Conservation (phyloP, 2,797 vertebrate species). For the Chaetodon trifasciatus region DNA sequence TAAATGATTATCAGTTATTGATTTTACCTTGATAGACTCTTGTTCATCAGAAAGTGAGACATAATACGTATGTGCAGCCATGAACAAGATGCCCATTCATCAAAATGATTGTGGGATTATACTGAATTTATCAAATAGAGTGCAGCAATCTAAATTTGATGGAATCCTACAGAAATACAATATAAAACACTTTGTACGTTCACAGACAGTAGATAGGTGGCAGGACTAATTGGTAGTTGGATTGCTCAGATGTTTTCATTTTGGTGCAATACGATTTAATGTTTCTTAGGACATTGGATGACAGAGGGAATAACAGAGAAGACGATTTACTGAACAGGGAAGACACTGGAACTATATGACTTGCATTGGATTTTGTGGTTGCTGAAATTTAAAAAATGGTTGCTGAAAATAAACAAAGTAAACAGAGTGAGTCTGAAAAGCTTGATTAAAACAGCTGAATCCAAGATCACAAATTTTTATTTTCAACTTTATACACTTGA, state of each 20-base stretch:
- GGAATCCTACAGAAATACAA: background rate
- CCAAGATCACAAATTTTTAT: background rate
- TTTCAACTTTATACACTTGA: background rate
- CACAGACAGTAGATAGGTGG: background rate
- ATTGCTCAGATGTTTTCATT: background rate
- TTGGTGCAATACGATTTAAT: background rate
- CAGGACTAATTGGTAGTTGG: background rate
- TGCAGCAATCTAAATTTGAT: background rate
- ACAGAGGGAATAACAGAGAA: background rate
- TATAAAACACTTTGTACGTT: background rate
- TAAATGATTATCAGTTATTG: background rate
- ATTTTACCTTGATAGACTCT: background rate
- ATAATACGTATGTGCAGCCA: background rate
- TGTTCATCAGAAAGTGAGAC: background rate
- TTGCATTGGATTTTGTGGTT: background rate
- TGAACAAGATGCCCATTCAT: background rate
- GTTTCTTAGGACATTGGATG: background rate
- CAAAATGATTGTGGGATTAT: background rate
- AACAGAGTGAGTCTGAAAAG: constrained; percentile 1
- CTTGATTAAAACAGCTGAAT: background rate
- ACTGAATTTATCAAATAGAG: background rate
- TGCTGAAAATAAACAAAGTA: background rate
- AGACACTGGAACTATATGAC: background rate
- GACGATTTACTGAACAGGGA: background rate
- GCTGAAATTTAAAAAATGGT: background rate